phyloP scores from a whole-genome alignment of 1,140 invertebrate genomes.

The Physella acuta region DNA sequence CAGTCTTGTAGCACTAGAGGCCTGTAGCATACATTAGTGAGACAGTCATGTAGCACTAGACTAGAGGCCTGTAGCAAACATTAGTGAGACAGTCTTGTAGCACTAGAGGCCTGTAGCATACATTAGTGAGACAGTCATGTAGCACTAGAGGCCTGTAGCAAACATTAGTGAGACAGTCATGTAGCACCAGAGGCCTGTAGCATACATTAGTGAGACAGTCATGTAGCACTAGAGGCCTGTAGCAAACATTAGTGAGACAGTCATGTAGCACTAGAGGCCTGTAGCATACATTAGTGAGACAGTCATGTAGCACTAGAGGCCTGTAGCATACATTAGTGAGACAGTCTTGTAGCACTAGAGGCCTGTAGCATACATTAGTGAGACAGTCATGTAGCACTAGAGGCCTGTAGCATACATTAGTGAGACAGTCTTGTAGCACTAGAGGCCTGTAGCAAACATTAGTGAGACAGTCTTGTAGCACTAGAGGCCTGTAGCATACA shows the following conservation, averaged over 20 bases:
- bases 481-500: constrained; percentile 45
- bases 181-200: constrained; percentile 47
- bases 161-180: constrained; percentile 44
- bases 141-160: constrained; percentile 53
- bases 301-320: constrained; percentile 52
- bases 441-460: constrained; percentile 56
- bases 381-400: constrained; percentile 55
- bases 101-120: constrained; percentile 37
- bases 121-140: too few relatives aligned
- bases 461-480: constrained; percentile 44
- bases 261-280: constrained; percentile 48
- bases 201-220: constrained; percentile 58
- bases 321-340: constrained; percentile 42
- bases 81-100: constrained; percentile 58
- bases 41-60: constrained; percentile 46
- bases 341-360: constrained; percentile 47
- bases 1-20: constrained; percentile 55
- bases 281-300: constrained; percentile 54
- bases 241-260: too few relatives aligned
- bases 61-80: constrained; percentile 51
- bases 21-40: constrained; percentile 52
- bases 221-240: constrained; percentile 46
- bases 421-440: too few relatives aligned
- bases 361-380: constrained; percentile 52
- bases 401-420: constrained; percentile 34